A percentile compares a stretch with the other conserved stretches of the same genome.
phyloP scores from a whole-genome alignment of 2,888 invertebrate genomes.

The Candidula unifasciata region DNA sequence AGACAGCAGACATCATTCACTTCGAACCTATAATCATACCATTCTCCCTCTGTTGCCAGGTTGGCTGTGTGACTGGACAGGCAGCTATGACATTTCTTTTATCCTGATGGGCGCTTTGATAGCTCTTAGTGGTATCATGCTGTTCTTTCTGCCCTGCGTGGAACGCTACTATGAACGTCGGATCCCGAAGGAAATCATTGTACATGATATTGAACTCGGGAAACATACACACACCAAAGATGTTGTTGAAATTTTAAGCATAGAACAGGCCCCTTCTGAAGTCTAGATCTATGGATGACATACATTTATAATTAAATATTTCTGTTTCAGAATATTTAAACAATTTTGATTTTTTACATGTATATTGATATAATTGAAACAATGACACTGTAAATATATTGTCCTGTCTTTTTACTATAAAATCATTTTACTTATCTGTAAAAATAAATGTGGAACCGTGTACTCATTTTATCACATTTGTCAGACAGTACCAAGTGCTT shows the following conservation, averaged over 20 bases:
- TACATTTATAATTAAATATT: too few relatives aligned
- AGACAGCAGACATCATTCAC: not conserved
- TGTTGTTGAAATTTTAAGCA: not conserved
- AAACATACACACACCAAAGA: constrained; percentile 30
- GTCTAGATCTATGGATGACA: not conserved
- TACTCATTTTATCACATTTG: too few relatives aligned
- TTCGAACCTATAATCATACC: not conserved
- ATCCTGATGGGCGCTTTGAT: constrained; percentile 91
- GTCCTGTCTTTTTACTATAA: too few relatives aligned
- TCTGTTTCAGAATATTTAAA: too few relatives aligned
- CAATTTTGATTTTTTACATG: too few relatives aligned
- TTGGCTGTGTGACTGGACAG: constrained; percentile 86
- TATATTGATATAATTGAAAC: too few relatives aligned
- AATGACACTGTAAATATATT: too few relatives aligned
- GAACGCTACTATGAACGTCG: constrained; percentile 47
- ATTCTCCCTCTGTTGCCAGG: constrained; percentile 82
- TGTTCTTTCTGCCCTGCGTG: constrained; percentile 83
- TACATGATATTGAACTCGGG: constrained; percentile 50
- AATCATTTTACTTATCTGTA: too few relatives aligned
- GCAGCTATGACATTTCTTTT: constrained; percentile 92
- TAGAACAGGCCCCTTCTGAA: not conserved
- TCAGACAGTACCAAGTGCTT: too few relatives aligned
- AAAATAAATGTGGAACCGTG: too few relatives aligned
- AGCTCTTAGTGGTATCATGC: constrained; percentile 90
- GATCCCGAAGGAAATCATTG: constrained; percentile 19